Conservation (phyloP, 2,888 invertebrate species). For the Myathropa florea region DNA sequence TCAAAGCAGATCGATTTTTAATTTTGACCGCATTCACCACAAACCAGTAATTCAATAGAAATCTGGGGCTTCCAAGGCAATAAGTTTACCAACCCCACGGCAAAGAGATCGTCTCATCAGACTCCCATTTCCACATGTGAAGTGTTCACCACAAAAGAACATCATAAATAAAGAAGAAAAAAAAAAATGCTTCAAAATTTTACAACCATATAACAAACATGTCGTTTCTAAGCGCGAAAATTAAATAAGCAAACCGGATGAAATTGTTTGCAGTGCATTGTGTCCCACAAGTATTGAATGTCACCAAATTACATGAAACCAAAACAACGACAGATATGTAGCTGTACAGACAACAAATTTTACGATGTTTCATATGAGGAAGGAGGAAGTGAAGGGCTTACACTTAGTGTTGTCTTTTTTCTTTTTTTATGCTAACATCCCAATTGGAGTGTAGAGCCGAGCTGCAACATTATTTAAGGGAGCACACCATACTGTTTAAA, state of each 20-base stretch:
- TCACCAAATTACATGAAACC: constrained; percentile 53
- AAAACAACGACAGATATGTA: constrained; percentile 46
- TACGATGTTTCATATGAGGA: neutral
- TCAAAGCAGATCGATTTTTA: constrained; percentile 48
- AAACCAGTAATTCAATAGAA: constrained; percentile 59
- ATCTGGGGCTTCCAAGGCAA: constrained; percentile 34
- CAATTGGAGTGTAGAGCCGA: neutral
- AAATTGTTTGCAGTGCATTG: constrained; percentile 52
- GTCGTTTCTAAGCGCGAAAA: constrained; percentile 54
- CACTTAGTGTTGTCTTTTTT: neutral
- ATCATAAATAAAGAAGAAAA: neutral
- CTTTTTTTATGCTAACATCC: neutral
- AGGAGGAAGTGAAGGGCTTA: constrained; percentile 39
- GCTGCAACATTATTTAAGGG: neutral
- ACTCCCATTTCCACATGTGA: constrained; percentile 10
- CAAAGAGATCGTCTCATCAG: constrained; percentile 14
- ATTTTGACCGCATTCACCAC: constrained; percentile 61
- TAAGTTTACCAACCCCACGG: constrained; percentile 9
- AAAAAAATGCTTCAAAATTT: neutral
- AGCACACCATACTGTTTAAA: neutral
- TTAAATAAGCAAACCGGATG: constrained; percentile 64
- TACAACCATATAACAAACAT: constrained; percentile 5
- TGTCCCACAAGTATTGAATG: constrained; percentile 70
- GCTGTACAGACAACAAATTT: constrained; percentile 10
- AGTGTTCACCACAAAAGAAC: constrained; percentile 21